phyloP scores from a whole-genome alignment of 2,113 vertebrate genomes.

The Aspidoscelis tigris region DNA sequence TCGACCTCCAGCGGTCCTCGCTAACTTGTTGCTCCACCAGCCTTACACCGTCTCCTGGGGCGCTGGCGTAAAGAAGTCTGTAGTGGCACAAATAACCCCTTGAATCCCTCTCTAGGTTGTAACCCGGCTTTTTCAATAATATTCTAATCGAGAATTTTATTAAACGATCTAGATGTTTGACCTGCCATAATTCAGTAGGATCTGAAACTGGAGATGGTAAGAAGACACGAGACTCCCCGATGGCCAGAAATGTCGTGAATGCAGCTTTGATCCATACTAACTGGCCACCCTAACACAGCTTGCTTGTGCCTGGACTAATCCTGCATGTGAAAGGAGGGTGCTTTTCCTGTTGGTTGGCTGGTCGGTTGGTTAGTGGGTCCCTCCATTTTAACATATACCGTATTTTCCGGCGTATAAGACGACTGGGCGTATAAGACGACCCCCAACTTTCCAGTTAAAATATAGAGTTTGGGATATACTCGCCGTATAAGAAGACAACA shows the following conservation, averaged over 20 bases:
- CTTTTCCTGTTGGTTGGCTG: constrained; percentile 42
- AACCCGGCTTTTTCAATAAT: constrained; percentile 60
- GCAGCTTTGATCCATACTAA: constrained; percentile 73
- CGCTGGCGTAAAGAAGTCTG: background rate
- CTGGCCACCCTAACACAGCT: constrained; percentile 69
- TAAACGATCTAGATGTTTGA: constrained; percentile 98
- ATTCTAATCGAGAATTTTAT: constrained; percentile 90
- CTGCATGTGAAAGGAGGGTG: constrained; percentile 72
- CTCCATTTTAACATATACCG: constrained; percentile 34
- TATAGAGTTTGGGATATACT: no score
- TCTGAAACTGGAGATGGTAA: constrained; percentile 93
- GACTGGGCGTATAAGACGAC: no score
- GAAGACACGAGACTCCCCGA: constrained; percentile 79
- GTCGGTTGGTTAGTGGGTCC: background rate
- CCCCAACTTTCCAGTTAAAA: no score
- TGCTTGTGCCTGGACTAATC: constrained; percentile 72
- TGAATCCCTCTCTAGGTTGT: constrained; percentile 53
- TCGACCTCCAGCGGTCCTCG: background rate
- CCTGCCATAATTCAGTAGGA: constrained; percentile 86
- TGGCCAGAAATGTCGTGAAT: constrained; percentile 78
- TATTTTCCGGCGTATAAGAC: no score
- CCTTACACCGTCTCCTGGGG: constrained; percentile 6
- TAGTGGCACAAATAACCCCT: constrained; percentile 40
- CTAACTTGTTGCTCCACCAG: background rate
- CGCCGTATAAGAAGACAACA: no score